These are phyloP conservation scores for Hippopotamus amphibius DNA, from an alignment of 2,113 vertebrate species.

Conservation along the genomic window DNA sequence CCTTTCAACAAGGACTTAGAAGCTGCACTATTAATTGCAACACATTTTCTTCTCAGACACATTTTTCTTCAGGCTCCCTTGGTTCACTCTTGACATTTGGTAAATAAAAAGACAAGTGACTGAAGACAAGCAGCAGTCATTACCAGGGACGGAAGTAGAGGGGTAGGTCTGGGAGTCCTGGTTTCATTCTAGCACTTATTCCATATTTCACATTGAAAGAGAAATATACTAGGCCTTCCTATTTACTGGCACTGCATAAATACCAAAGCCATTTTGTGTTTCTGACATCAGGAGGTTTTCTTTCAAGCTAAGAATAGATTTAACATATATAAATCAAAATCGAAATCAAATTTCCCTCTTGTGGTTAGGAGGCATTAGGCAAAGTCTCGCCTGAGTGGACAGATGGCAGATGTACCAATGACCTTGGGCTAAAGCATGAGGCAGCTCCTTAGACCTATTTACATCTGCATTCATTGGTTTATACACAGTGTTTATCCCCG, in stretches of 20 bases:
- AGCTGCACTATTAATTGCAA: slow-evolving; percentile 64
- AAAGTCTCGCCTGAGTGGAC: background rate
- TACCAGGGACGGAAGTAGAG: background rate
- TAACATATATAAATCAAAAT: slow-evolving; percentile 65
- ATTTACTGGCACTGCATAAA: slow-evolving; percentile 35
- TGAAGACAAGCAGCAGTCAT: background rate
- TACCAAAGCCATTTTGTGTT: slow-evolving; percentile 60
- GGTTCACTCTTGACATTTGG: slow-evolving; percentile 44
- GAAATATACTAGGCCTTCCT: slow-evolving; percentile 27
- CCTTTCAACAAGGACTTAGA: slow-evolving; percentile 58
- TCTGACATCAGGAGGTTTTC: slow-evolving; percentile 44
- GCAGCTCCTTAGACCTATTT: slow-evolving; percentile 23
- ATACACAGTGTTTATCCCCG: background rate
- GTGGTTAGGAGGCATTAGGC: slow-evolving; percentile 51
- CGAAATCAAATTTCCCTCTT: background rate
- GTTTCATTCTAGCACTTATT: background rate
- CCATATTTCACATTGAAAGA: background rate
- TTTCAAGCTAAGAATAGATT: slow-evolving; percentile 70
- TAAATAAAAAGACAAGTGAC: slow-evolving; percentile 53
- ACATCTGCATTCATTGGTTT: background rate
- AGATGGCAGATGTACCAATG: slow-evolving; percentile 53
- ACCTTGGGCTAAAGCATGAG: slow-evolving; percentile 51
- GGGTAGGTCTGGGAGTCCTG: background rate
- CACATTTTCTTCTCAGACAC: slow-evolving; percentile 49
- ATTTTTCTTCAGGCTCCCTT: slow-evolving; percentile 28